Base-by-base conservation (phyloP, 2,888 invertebrate species). In the Phyllotreta cruciferae region DNA sequence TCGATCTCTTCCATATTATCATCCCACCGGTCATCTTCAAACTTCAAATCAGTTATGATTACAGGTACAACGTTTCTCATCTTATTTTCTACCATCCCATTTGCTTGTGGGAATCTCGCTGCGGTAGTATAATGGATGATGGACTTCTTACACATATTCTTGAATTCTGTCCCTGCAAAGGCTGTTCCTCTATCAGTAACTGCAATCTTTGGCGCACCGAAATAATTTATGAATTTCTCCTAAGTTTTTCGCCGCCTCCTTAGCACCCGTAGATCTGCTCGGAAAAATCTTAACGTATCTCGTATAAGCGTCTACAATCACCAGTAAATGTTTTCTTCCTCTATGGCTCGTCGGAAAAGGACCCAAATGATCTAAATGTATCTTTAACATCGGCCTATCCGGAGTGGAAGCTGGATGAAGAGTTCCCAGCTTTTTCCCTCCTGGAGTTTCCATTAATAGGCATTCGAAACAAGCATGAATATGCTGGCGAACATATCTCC, bases 101-200 rank as follows among this genome's bases (percentile, higher is more conserved):
- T 71, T 0, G 67, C 72, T 52, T 70, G 70, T 0, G 71, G 70
- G 52, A 67, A 66, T 10, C 66, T 62, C 72, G 1, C n/a, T n/a
- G n/a, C n/a, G n/a, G n/a, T n/a, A n/a, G n/a, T n/a, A n/a, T n/a
- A n/a, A n/a, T n/a, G n/a, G n/a, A n/a, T n/a, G n/a, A n/a, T n/a
- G n/a, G n/a, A n/a, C n/a, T n/a, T n/a, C n/a, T n/a, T n/a, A n/a
- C n/a, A n/a, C n/a, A n/a, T n/a, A n/a, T n/a, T n/a, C n/a, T n/a
- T n/a, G n/a, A n/a, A n/a, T n/a, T n/a, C n/a, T n/a, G n/a, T n/a
- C n/a, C n/a, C 69, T 69, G 34, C 57, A 49, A 54, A 57, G 56
- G 0, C 3, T n/a, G 54, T 62, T 14, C 64, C 62, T 6, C 71
- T 56, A 49, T 74, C 74, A 42, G 60, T 66, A 6, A 74, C 65